A percentile compares a stretch with the other conserved stretches of the same genome.
These are phyloP conservation scores for Nothobranchius kuhntae DNA, from an alignment of 2,113 vertebrate genomes.

Conservation along the genomic window DNA sequence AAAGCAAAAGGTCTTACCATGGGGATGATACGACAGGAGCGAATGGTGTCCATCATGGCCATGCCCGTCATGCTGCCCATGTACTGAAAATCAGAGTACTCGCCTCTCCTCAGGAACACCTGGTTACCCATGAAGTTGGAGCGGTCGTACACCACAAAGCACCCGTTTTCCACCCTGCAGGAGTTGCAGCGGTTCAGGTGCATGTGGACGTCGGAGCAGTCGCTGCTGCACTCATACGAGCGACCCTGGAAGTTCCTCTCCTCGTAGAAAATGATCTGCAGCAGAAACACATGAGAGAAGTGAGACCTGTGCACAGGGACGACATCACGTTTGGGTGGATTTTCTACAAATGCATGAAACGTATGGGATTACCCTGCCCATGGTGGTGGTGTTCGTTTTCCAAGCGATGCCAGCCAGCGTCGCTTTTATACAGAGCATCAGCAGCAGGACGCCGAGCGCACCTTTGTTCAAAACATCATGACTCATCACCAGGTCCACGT, in stretches of 20 bases:
- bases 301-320: background rate
- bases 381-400: conserved; percentile 42
- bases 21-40: conserved; percentile 71
- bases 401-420: conserved; percentile 9
- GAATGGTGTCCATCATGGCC: conserved; percentile 58
- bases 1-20: conserved; percentile 44
- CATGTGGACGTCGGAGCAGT: conserved; percentile 65
- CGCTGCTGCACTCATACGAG: conserved; percentile 65
- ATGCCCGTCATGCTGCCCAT: conserved; percentile 52
- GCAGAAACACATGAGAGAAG: background rate
- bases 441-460: conserved; percentile 33
- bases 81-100: conserved; percentile 63
- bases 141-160: conserved; percentile 69
- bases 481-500: conserved; percentile 61
- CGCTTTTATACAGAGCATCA: conserved; percentile 60
- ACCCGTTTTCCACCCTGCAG: conserved; percentile 65
- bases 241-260: conserved; percentile 75
- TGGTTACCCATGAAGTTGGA: conserved; percentile 68
- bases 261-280: conserved; percentile 77
- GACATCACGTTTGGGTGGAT: background rate
- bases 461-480: conserved; percentile 64
- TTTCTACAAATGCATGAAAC: background rate
- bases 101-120: conserved; percentile 66
- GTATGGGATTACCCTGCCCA: conserved; percentile 64
- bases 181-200: conserved; percentile 73